phyloP scores from a whole-genome alignment of 1,140 invertebrate genomes.

The Drosophila kepulauana region DNA sequence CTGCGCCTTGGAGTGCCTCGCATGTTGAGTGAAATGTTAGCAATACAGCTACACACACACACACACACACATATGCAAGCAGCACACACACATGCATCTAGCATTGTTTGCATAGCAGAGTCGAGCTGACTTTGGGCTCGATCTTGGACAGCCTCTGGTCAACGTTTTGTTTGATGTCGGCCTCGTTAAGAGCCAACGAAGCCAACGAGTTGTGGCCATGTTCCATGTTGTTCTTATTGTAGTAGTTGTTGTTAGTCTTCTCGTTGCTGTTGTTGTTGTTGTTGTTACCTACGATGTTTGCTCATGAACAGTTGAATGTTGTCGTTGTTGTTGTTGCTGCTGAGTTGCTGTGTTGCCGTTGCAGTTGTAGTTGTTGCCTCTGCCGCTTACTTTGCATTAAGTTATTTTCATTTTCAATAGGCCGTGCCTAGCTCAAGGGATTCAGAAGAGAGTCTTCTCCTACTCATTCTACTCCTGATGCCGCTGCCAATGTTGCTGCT shows the following conservation, averaged over 20 bases:
- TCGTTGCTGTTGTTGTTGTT: slow-evolving; percentile 7
- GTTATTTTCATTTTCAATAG: slow-evolving; percentile 83
- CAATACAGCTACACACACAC: slow-evolving; percentile 49
- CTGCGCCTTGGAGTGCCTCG: slow-evolving; percentile 43
- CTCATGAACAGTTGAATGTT: slow-evolving; percentile 77
- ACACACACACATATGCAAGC: slow-evolving; percentile 16
- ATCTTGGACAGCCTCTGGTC: slow-evolving; percentile 60
- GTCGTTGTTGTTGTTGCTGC: slow-evolving; percentile 43
- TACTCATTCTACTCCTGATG: slow-evolving; percentile 27
- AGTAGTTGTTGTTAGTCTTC: slow-evolving; percentile 18
- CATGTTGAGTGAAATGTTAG: slow-evolving; percentile 81
- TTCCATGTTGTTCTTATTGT: slow-evolving; percentile 53
- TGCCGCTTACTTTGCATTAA: slow-evolving; percentile 80
- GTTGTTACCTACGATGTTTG: slow-evolving; percentile 57
- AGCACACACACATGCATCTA: slow-evolving; percentile 41
- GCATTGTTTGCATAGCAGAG: slow-evolving; percentile 80
- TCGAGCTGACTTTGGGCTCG: slow-evolving; percentile 41
- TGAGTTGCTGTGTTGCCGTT: slow-evolving; percentile 19
- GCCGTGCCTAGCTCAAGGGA: slow-evolving; percentile 61
- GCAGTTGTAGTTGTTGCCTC: slow-evolving; percentile 35
- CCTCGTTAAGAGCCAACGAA: slow-evolving; percentile 83
- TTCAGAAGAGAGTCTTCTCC: slow-evolving; percentile 26
- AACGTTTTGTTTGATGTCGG: slow-evolving; percentile 82
- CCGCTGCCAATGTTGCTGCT: neutral
- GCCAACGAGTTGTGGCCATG: slow-evolving; percentile 77